Base-by-base conservation (phyloP, 2,113 vertebrate species). In the Hyperopisus bebe region DNA sequence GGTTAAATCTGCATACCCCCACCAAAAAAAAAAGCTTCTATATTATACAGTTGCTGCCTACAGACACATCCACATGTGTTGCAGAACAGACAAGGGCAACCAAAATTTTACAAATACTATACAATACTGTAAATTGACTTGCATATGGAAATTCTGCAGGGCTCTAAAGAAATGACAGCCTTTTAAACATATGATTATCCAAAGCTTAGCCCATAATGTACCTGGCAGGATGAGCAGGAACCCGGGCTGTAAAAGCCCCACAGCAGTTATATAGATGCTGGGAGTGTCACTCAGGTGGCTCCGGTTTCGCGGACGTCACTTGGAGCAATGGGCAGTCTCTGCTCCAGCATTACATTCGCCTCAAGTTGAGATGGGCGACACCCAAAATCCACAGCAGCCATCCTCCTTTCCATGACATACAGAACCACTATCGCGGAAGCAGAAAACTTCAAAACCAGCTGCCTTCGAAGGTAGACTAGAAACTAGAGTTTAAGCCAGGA, bases 401-500 rank as follows among this genome's bases (percentile, higher is more conserved):
- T 21, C 19, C 24, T 19, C 21, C 44, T n/a, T 47, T 44, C 39
- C 44, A 47, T n/a, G 10, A 48, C 82, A 70, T 42, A 55, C 15
- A 21, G 7, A 27, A 7, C 47, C 24, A 86, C 84, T 27, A 31
- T 50, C 13, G 31, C 17, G 6, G 6, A 39, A 84, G 46, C 11
- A 51, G n/a, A 86, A 46, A 46, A 84, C 82, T 39, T 84, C 82
- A 86, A 47, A 53, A 50, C 48, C 47, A 24, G 47, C 10, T 19
- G 46, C 19, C 35, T 62, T 90, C 88, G 88, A 89, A 53, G 83
- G 77, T 90, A 35, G 70, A 42, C 27, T 11, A 53, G 48, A 90
- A 89, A 89, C 66, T 35, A 85, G 50, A 62, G 46, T 47, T 55
- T 35, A 88, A 88, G 89, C 58, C 27, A 86, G 89, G 77, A 82